Evolutionary conservation across 1,140 invertebrate genomes (phyloP).

Genomic region (Mylabris phalerata): DNA sequence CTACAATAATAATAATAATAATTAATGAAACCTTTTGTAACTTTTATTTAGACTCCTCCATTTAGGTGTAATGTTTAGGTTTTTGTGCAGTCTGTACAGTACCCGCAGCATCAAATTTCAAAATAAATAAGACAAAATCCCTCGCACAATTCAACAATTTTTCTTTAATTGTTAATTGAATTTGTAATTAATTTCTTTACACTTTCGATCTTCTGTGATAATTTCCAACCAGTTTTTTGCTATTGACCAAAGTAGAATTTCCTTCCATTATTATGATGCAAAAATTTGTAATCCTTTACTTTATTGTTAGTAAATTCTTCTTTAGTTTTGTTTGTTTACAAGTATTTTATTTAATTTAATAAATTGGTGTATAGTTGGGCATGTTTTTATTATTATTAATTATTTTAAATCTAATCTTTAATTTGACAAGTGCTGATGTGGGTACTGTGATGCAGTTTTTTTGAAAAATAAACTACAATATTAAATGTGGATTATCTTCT

Average conservation of each 20-base stretch:
- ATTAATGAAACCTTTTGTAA: constrained; percentile 33
- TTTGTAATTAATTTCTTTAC: constrained; percentile 1
- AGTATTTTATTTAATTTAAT: too few relatives aligned
- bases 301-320: not conserved
- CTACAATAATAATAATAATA: too few relatives aligned
- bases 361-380: too few relatives aligned
- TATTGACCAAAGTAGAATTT: constrained; percentile 13
- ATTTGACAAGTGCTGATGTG: constrained; percentile 31
- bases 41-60: constrained; percentile 29
- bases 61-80: constrained; percentile 31
- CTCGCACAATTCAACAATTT: not conserved
- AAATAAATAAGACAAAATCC: not conserved
- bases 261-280: constrained; percentile 7
- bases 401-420: constrained; percentile 12
- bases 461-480: constrained; percentile 26
- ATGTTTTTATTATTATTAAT: constrained; percentile 8
- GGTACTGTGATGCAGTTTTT: constrained; percentile 41
- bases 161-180: constrained; percentile 5
- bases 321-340: constrained; percentile 14
- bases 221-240: not conserved
- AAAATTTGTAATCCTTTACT: constrained; percentile 3
- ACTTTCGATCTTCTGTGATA: constrained; percentile 13
- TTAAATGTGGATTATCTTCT: constrained; percentile 41
- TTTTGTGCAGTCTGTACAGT: constrained; percentile 31
- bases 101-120: constrained; percentile 27